Base-by-base conservation (phyloP, 2,888 invertebrate species). In the Meteorus colon region DNA sequence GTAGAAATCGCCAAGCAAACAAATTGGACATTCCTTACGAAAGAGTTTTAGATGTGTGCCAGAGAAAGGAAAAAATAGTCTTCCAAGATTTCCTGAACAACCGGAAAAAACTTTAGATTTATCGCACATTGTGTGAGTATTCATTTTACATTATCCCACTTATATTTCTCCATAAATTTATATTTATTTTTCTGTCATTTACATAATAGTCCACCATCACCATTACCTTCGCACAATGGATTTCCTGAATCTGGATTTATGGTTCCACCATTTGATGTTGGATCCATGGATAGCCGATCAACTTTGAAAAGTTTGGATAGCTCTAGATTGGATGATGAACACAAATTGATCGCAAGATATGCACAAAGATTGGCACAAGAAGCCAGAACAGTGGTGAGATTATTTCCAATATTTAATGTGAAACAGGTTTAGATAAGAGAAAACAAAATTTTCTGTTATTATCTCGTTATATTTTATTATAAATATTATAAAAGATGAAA, bases 1-100 rank as follows among this genome's bases (percentile, higher is more conserved):
- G 14, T 29, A 96, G 95, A 97, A 98, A 92, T 98, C 98, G 10
- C 97, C 98, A 27, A 97, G 97, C 86, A 98, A 98, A 91, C 98
- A 98, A 90, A 96, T 96, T 84, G 97, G 98, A 59, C 98, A 98
- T 90, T 97, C 98, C 45, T 92, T 99, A 78, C 94, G 98, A 86
- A 98, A 98, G 90, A 98, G 98, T 84, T 97, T 99, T 91, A 96
- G 98, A 85, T 99, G 98, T 91, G 97, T 98, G 82, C 98, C 98
- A 73, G 96, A 96, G 88, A 96, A 97, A 84, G 94, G 95, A 83
- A 94, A 95, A 74, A 92, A 92, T 85, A 93, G 92, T 86, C 92
- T 97, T 86, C 97, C 97, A 82, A 93, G 96, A 83, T 98, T 97
- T 91, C 97, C 97, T 24, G 97, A 97, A 88, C 96, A 95, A 86